Percentiles rank a stretch among this genome's conserved stretches.
Evolutionary conservation across 1,140 invertebrate species (phyloP).

Genomic region (Drosophila subobscura): DNA sequence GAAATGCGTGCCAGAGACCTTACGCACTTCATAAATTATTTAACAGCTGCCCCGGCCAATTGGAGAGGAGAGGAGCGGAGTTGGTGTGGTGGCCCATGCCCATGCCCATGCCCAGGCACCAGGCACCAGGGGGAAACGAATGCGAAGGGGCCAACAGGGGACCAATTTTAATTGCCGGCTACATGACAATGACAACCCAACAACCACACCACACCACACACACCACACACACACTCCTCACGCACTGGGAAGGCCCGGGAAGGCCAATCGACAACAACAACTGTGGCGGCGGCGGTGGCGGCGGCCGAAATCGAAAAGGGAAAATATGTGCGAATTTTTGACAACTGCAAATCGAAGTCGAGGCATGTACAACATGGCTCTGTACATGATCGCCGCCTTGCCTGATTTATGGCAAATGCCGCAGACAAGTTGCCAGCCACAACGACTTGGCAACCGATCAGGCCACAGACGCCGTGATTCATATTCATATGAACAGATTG

Average conservation of each 20-base stretch:
- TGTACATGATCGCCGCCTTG: constrained; percentile 39
- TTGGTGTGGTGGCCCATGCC: neutral
- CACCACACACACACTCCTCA: constrained; percentile 33
- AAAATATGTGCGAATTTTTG: constrained; percentile 76
- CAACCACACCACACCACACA: neutral
- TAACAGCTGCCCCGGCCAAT: constrained; percentile 64
- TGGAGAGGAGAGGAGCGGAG: constrained; percentile 11
- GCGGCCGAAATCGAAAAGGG: neutral
- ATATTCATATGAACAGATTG: constrained; percentile 44
- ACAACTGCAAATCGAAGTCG: constrained; percentile 69
- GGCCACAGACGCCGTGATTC: neutral
- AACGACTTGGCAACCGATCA: neutral
- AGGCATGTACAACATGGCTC: constrained; percentile 56
- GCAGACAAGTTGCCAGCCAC: constrained; percentile 33
- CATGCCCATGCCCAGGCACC: too few relatives aligned
- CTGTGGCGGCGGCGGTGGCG: neutral
- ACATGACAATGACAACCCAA: constrained; percentile 62
- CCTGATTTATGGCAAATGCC: constrained; percentile 45
- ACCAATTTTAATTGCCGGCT: constrained; percentile 76
- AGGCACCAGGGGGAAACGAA: neutral
- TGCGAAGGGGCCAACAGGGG: constrained; percentile 40
- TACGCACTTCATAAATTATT: constrained; percentile 81
- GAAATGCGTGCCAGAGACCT: constrained; percentile 71
- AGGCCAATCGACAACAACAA: constrained; percentile 12
- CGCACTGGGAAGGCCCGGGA: constrained; percentile 22